Percentiles rank a stretch among this genome's conserved stretches.
phyloP scores from a whole-genome alignment of 2,797 vertebrate species.

The Coendou prehensilis region DNA sequence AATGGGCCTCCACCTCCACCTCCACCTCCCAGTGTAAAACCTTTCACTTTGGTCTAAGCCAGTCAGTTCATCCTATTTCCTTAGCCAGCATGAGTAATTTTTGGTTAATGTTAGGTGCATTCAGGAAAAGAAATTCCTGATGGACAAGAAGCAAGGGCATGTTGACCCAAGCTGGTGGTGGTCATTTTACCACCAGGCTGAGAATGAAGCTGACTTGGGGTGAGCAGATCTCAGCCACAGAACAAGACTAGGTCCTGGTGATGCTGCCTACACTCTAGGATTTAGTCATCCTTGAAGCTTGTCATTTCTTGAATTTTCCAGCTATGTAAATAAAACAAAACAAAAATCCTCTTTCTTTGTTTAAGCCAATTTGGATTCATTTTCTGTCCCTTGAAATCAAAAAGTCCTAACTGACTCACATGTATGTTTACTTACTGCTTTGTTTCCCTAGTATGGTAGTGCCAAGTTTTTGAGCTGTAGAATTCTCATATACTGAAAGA shows the following conservation, averaged over 20 bases:
- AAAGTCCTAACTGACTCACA: constrained; percentile 17
- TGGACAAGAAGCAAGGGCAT: neutral
- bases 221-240: neutral
- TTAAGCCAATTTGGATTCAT: neutral
- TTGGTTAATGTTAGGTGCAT: neutral
- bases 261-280: neutral
- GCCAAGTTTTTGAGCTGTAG: constrained; percentile 1
- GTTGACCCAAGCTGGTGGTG: neutral
- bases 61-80: neutral
- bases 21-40: neutral
- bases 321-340: neutral
- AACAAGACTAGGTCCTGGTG: neutral
- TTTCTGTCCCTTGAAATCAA: constrained; percentile 13
- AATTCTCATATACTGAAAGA: constrained; percentile 1
- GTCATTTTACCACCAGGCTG: neutral
- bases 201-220: neutral
- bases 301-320: constrained; percentile 34
- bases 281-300: neutral
- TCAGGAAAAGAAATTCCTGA: neutral
- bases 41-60: neutral
- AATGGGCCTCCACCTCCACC: neutral
- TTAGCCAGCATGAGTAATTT: neutral
- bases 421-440: neutral
- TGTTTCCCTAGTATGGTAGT: neutral
- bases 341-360: neutral